Evolutionary conservation across 2,113 vertebrate species (phyloP), one percentile per base, ranked within the genome.

Genomic region (Alethe castanea): DNA sequence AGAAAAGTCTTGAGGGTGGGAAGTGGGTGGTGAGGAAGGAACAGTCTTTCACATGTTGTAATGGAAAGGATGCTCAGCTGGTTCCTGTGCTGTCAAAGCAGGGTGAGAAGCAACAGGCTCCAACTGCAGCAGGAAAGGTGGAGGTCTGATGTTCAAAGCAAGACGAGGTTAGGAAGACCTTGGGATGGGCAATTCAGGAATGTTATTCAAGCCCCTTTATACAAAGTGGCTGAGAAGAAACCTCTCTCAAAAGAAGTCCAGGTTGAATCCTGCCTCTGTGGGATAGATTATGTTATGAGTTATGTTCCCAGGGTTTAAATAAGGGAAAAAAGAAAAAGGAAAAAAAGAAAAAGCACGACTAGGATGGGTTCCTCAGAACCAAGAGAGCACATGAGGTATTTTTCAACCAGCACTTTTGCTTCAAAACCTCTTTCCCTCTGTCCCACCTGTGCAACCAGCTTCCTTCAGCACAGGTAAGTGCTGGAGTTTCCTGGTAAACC

Each of bases 1-100:
- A 71, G 65, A 87, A 92, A 84, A 87, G 77, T 36, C 22, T 38
- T 81, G 86, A 50, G 54, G 91, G 64, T 1, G 38, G 60, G 56
- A 69, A 38, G 80, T 57, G 72, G 83, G 83, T 62, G 72, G 62
- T 40, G 54, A 73, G 77, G 80, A 94, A 94, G 89, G 50, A 82
- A 28, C 25, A 53, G 28, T 57, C 15, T 80, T 81, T 80, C 36
- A 18, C n/a, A 40, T 24, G 61, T 33, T 94, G 91, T 86, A 89
- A 91, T 91, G 87, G 90, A 94, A 94, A 95, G 85, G 85, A 38
- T 40, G 44, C 35, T 67, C 87, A 67, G 57, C 44, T 59, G 69
- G 33, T 71, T 59, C 74, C 64, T 78, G 76, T 42, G 14, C 69
- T 40, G 45, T 28, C 62, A 19, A 24, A 3, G 0, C 11, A 42